phyloP scores from a whole-genome alignment of 2,113 vertebrate species.

The Eulacestoma nigropectus region DNA sequence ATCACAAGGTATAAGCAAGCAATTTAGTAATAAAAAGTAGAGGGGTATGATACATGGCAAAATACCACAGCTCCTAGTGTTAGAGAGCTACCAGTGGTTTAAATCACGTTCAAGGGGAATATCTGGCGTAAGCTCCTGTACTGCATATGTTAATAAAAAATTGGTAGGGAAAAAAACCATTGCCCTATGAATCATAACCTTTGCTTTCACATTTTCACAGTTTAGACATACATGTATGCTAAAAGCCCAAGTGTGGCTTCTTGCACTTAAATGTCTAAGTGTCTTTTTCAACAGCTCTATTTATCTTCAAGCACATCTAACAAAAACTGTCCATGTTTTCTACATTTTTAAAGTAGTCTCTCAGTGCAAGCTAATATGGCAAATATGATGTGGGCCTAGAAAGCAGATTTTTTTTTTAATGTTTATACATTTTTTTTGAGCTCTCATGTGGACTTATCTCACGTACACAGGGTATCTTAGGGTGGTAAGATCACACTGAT shows the following conservation, averaged over 20 bases:
- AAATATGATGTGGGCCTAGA: background rate
- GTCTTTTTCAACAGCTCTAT: conserved; percentile 23
- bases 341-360: background rate
- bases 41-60: conserved; percentile 37
- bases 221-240: conserved; percentile 60
- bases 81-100: conserved; percentile 31
- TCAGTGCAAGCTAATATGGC: background rate
- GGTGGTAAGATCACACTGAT: background rate
- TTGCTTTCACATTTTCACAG: conserved; percentile 54
- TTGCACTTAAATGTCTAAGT: conserved; percentile 25
- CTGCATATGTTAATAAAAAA: conserved; percentile 55
- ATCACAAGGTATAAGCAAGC: conserved; percentile 69
- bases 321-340: background rate
- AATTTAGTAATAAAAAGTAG: conserved; percentile 64
- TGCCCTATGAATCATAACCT: conserved; percentile 55
- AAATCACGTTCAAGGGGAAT: conserved; percentile 57
- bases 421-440: background rate
- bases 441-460: background rate
- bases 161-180: conserved; percentile 24
- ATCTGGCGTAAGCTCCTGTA: background rate
- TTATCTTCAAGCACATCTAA: conserved; percentile 17
- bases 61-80: background rate
- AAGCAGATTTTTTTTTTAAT: background rate
- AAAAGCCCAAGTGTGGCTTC: conserved; percentile 51
- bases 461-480: background rate